A percentile compares a stretch with the other conserved stretches of the same genome.
These are phyloP conservation scores for Campopleginae sp. DNA, from an alignment of 2,888 invertebrate species.

Conservation along the genomic window DNA sequence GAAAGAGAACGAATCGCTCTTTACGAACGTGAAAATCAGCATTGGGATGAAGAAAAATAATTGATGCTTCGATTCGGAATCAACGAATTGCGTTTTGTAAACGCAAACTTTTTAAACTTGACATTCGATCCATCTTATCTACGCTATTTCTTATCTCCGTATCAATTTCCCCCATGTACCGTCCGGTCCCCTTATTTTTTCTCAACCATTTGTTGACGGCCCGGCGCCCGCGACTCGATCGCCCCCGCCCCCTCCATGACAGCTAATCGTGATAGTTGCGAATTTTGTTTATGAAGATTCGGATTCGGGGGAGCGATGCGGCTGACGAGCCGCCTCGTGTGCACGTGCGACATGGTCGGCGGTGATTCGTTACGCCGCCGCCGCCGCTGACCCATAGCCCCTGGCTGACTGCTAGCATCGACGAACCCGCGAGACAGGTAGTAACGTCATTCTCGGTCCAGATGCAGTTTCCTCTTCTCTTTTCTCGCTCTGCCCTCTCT, in stretches of 20 bases:
- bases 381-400: constrained; percentile 79
- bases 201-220: constrained; percentile 10
- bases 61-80: background rate
- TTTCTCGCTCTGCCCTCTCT: background rate
- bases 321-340: no score
- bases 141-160: constrained; percentile 17
- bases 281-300: no score
- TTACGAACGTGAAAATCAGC: no score
- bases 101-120: constrained; percentile 44
- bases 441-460: constrained; percentile 79
- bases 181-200: constrained; percentile 23
- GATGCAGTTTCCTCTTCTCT: constrained; percentile 74
- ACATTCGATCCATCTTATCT: constrained; percentile 53
- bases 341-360: constrained; percentile 1
- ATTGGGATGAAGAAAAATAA: no score
- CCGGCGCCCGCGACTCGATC: constrained; percentile 39
- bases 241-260: no score
- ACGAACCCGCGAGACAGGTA: constrained; percentile 79
- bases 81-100: constrained; percentile 3
- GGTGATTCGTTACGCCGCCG: constrained; percentile 21
- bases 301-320: no score
- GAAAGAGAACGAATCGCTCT: no score
- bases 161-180: constrained; percentile 29
- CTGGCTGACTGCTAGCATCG: constrained; percentile 73
- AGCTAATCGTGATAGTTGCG: no score